phyloP scores from a whole-genome alignment of 1,140 invertebrate genomes.

The Heliconius hermathena region DNA sequence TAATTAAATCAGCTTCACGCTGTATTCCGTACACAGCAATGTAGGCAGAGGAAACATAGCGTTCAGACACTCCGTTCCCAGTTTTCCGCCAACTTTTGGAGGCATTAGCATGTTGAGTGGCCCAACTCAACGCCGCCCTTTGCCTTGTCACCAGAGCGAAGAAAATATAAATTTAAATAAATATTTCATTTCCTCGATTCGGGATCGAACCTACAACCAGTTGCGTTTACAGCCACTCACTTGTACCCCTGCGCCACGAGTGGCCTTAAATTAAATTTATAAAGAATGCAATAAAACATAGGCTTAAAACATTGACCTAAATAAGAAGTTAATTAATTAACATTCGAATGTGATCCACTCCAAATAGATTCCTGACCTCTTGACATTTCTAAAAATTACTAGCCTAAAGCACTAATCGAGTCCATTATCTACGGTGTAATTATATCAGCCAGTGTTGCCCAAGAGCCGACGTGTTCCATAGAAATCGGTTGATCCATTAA shows the following conservation, averaged over 20 bases:
- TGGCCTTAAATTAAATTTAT: not conserved
- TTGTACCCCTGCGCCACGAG: too few relatives aligned
- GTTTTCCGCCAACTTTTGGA: too few relatives aligned
- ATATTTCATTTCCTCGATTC: too few relatives aligned
- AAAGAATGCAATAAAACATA: not conserved
- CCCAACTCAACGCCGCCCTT: too few relatives aligned
- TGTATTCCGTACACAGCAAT: too few relatives aligned
- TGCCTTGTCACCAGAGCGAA: too few relatives aligned
- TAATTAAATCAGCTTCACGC: too few relatives aligned
- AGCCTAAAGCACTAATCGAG: constrained; percentile 40
- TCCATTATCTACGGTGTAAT: constrained; percentile 44
- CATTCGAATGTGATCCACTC: constrained; percentile 9
- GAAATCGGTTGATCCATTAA: constrained; percentile 34
- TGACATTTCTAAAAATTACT: constrained; percentile 48
- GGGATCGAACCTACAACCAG: not conserved
- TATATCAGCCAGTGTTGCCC: constrained; percentile 36
- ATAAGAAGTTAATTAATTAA: constrained; percentile 17
- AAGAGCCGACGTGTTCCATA: constrained; percentile 33
- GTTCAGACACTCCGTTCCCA: too few relatives aligned
- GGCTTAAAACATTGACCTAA: not conserved
- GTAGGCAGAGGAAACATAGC: too few relatives aligned
- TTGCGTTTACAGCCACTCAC: not conserved
- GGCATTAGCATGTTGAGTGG: too few relatives aligned
- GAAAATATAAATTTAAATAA: too few relatives aligned
- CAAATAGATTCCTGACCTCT: constrained; percentile 36